These are phyloP conservation scores for Rhagonycha lutea DNA, from an alignment of 2,888 invertebrate genomes.

Conservation along the genomic window DNA sequence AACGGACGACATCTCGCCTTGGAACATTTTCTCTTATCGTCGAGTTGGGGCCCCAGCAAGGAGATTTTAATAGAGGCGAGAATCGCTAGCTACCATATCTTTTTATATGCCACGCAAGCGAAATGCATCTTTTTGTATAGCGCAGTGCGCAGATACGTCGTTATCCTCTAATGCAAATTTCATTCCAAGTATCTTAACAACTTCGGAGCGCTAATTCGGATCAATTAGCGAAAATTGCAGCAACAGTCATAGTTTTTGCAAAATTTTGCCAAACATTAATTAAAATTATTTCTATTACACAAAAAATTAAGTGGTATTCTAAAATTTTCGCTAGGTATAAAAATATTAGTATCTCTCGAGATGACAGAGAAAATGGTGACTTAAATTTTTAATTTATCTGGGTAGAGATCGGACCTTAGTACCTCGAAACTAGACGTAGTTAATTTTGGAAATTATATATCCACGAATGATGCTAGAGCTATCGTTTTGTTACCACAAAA, in stretches of 20 bases:
- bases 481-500: neutral
- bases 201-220: slow-evolving; percentile 13
- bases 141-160: slow-evolving; percentile 46
- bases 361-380: no score
- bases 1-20: slow-evolving; percentile 37
- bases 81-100: slow-evolving; percentile 34
- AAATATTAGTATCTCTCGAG: no score
- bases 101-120: slow-evolving; percentile 36
- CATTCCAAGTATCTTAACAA: slow-evolving; percentile 47
- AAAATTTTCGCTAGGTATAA: no score
- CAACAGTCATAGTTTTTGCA: neutral
- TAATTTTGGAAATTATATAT: neutral
- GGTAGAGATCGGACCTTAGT: no score
- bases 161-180: slow-evolving; percentile 47
- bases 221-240: slow-evolving; percentile 12
- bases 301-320: no score
- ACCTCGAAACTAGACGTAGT: neutral
- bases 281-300: neutral
- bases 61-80: slow-evolving; percentile 41
- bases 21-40: slow-evolving; percentile 50
- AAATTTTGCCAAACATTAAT: neutral
- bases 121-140: slow-evolving; percentile 40
- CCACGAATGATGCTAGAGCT: no score
- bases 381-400: no score
- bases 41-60: slow-evolving; percentile 51